Conservation (phyloP, 1,140 invertebrate species). For the Drosophila subpulchrella region DNA sequence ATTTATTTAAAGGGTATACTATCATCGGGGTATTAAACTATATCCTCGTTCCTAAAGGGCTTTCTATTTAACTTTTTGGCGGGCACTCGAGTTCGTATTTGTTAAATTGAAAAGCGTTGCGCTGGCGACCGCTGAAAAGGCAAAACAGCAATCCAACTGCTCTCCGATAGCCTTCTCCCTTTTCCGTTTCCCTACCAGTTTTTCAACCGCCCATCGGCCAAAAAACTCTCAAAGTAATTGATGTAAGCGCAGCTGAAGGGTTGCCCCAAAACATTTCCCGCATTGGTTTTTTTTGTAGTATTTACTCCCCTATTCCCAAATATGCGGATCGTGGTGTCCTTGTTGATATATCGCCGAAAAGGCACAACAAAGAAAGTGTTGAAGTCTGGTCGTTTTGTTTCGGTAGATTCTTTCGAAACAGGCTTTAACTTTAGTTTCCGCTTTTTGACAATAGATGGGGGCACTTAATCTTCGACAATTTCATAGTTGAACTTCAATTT, state of each 20-base stretch:
- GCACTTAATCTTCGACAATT: constrained; percentile 10
- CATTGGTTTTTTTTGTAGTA: constrained; percentile 40
- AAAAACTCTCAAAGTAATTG: constrained; percentile 77
- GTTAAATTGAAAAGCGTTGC: constrained; percentile 72
- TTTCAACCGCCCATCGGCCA: constrained; percentile 2
- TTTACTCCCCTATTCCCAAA: background rate
- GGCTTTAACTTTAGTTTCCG: constrained; percentile 27
- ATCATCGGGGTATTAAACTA: background rate
- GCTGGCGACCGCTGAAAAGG: constrained; percentile 59
- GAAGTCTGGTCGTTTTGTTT: background rate
- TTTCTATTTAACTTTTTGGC: constrained; percentile 27
- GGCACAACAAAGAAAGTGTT: background rate
- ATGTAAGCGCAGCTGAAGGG: constrained; percentile 56
- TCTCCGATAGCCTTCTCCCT: constrained; percentile 12
- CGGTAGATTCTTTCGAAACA: background rate
- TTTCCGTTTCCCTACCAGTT: background rate
- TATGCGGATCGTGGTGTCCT: background rate
- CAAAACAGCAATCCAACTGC: constrained; percentile 50
- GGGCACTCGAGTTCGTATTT: constrained; percentile 61
- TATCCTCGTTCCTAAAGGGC: background rate
- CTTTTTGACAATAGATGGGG: constrained; percentile 2
- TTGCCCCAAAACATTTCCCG: constrained; percentile 21
- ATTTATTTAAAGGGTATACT: constrained; percentile 4
- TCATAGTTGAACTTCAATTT: constrained; percentile 19
- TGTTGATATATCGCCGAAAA: constrained; percentile 30